phyloP scores from a whole-genome alignment of 2,888 invertebrate species.

The Anorthoa munda region DNA sequence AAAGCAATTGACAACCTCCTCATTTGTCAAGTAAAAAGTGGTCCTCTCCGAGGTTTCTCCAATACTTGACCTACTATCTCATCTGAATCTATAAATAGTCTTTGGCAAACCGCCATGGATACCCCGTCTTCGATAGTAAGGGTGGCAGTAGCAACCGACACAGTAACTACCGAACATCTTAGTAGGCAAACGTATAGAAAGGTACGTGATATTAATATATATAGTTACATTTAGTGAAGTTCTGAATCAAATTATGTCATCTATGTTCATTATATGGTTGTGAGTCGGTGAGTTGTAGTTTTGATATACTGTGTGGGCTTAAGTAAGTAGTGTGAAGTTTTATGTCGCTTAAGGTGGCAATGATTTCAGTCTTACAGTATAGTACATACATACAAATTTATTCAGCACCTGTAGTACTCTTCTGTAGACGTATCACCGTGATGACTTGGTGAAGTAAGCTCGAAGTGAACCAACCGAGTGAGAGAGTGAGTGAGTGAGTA shows the following conservation, averaged over 20 bases:
- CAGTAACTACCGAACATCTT: slow-evolving; percentile 49
- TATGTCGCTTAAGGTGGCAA: no score
- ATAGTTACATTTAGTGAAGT: slow-evolving; percentile 10
- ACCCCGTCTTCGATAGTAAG: slow-evolving; percentile 36
- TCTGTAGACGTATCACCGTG: no score
- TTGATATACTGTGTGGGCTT: not conserved
- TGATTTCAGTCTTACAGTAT: no score
- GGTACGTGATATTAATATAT: slow-evolving; percentile 44
- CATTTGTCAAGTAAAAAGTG: not conserved
- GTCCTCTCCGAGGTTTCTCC: slow-evolving; percentile 32
- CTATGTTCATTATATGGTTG: not conserved
- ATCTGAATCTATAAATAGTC: slow-evolving; percentile 36
- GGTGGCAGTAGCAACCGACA: slow-evolving; percentile 41
- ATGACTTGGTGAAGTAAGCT: no score
- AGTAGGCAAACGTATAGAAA: slow-evolving; percentile 31
- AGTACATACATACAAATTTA: no score
- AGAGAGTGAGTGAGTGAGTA: no score
- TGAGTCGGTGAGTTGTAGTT: not conserved
- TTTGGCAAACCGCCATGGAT: slow-evolving; percentile 54
- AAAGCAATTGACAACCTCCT: not conserved
- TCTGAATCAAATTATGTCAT: slow-evolving; percentile 10
- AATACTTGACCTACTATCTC: slow-evolving; percentile 6
- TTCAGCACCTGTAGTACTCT: no score
- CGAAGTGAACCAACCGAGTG: no score
- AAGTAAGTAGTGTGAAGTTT: no score